Evolutionary conservation across 2,797 vertebrate genomes (phyloP), one percentile per base, ranked within the genome.

Genomic region (Scarus forsteni): DNA sequence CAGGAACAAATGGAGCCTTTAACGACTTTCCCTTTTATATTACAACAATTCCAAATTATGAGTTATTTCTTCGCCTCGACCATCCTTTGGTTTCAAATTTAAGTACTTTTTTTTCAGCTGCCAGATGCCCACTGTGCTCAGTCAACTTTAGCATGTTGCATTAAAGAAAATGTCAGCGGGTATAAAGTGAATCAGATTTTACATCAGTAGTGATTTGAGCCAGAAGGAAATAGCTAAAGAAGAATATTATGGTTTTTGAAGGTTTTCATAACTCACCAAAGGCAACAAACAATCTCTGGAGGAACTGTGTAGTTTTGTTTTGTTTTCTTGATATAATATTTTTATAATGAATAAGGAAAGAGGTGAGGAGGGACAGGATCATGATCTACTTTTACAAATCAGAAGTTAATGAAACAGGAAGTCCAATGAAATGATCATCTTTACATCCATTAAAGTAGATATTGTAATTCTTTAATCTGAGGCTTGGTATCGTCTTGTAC

Each of bases 181-280:
- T 55, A n/a, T 67, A 16, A 65, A 73, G 62, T 54, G 40, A 77
- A 58, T 53, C 36, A 3, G 12, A 61, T 77, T 79, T 74, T 59
- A 60, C 58, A 50, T 27, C 50, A 60, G 66, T 14, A 13, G 40
- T 12, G 48, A 60, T 52, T 70, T 73, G 60, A 53, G 58, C 58
- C 39, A 2, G n/a, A 52, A 3, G 39, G 45, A 73, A 66, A 70
- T n/a, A 59, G 70, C 14, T 59, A 45, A 71, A 72, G 68, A 67
- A 72, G 68, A 67, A 49, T 56, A 68, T 80, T 61, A 45, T 11
- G 57, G 0, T 42, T 63, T 61, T 60, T 38, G 7, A 54, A 54
- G 62, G 39, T 75, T 68, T 39, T 70, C 61, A 64, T 73, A 73
- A 72, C 64, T 76, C 60, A 61, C 35, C 14, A 27, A 50, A 19